A percentile compares a stretch with the other conserved stretches of the same genome.
Conservation (phyloP, 2,113 vertebrate genomes). For the Pogonocichla stellata region DNA sequence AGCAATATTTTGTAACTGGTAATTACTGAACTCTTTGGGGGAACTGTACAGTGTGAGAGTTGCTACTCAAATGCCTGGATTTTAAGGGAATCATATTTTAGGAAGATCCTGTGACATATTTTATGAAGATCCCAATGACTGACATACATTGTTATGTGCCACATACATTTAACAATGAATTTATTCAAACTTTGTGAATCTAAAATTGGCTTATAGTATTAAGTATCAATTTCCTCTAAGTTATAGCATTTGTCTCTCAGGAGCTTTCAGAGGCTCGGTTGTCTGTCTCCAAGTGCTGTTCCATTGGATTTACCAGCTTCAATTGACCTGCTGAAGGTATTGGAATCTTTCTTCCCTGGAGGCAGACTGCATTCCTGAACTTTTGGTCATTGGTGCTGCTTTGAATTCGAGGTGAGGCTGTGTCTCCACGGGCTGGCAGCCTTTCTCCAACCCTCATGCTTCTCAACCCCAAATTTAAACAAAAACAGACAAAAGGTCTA, state of each 20-base stretch:
- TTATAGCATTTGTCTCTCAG: neutral
- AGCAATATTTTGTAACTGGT: neutral
- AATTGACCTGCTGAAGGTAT: neutral
- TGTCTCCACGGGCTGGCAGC: neutral
- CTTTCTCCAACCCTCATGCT: neutral
- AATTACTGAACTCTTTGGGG: neutral
- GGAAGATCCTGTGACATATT: neutral
- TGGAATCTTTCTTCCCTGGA: neutral
- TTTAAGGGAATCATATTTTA: neutral
- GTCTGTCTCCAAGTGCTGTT: neutral
- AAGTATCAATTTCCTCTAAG: neutral
- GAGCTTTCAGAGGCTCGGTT: neutral
- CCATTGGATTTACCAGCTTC: neutral
- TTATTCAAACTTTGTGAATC: neutral
- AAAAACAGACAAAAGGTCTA: neutral
- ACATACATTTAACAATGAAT: neutral
- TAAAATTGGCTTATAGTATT: neutral
- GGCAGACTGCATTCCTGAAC: neutral
- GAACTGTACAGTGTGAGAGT: neutral
- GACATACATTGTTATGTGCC: neutral
- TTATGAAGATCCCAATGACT: neutral
- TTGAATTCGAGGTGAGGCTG: neutral
- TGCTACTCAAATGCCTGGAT: neutral
- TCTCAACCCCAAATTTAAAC: neutral
- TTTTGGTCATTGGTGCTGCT: neutral